Evolutionary conservation across 2,888 invertebrate genomes (phyloP).

Genomic region (Trichacis sp.): DNA sequence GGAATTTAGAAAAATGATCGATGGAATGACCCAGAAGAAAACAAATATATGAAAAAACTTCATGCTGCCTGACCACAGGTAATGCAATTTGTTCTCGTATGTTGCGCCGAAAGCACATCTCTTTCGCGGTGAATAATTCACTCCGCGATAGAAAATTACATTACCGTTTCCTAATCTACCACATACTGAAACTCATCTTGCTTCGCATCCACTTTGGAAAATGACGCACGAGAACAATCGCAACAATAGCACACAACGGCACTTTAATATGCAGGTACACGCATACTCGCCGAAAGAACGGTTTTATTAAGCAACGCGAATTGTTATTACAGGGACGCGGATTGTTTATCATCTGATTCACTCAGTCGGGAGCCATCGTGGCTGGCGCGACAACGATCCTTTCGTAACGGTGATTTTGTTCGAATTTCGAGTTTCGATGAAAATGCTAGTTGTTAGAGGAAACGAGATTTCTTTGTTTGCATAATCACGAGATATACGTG

Average conservation of each 20-base stretch:
- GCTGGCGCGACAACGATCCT: constrained; percentile 1
- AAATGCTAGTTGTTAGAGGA: background rate
- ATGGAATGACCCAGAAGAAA: no score
- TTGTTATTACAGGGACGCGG: constrained; percentile 9
- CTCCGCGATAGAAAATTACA: background rate
- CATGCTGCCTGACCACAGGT: no score
- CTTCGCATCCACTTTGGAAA: constrained; percentile 7
- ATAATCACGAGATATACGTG: background rate
- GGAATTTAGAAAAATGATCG: no score
- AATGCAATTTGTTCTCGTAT: no score
- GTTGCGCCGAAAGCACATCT: background rate
- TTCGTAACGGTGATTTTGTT: constrained; percentile 4
- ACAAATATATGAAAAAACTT: no score
- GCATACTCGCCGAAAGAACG: constrained; percentile 4
- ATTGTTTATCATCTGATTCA: constrained; percentile 13
- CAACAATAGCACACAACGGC: constrained; percentile 11
- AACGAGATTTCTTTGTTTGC: background rate
- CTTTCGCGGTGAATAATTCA: background rate
- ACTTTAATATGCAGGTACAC: constrained; percentile 13
- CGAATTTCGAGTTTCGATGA: background rate
- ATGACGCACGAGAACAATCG: constrained; percentile 7
- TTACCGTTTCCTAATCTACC: constrained; percentile 2
- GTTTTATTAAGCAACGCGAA: constrained; percentile 11
- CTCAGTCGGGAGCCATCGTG: constrained; percentile 2
- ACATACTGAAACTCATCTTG: background rate